Conservation (phyloP, 2,888 invertebrate species). For the Trimorus sp. region DNA sequence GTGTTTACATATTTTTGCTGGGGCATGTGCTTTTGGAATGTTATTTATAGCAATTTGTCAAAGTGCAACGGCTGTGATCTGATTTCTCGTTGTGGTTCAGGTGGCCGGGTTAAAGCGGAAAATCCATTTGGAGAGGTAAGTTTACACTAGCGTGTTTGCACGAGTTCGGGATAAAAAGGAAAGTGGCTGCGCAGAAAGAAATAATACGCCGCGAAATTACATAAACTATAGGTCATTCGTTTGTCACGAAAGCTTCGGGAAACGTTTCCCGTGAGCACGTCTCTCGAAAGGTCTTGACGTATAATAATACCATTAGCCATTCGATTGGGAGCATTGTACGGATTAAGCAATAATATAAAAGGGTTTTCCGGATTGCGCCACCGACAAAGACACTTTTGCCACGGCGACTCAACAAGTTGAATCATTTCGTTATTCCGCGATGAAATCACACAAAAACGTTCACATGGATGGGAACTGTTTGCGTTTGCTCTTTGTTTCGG, state of each 20-base stretch:
- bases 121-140: conserved; percentile 8
- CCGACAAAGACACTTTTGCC: conserved; percentile 9
- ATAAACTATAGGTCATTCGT: conserved; percentile 23
- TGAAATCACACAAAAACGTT: too few species aligned
- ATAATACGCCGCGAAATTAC: conserved; percentile 28
- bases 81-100: too few species aligned
- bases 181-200: conserved; percentile 16
- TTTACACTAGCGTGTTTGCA: neutral
- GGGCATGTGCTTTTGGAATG: too few species aligned
- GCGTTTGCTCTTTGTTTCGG: neutral
- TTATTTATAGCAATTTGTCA: too few species aligned
- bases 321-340: conserved; percentile 63
- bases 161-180: conserved; percentile 7
- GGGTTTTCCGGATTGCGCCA: conserved; percentile 26
- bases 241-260: conserved; percentile 36
- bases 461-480: too few species aligned
- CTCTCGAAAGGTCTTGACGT: conserved; percentile 46
- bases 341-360: conserved; percentile 51
- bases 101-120: too few species aligned
- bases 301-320: conserved; percentile 66
- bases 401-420: conserved; percentile 40
- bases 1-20: too few species aligned
- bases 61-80: too few species aligned
- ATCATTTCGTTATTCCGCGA: conserved; percentile 29
- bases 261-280: conserved; percentile 46